Base-by-base conservation (phyloP, 1,140 invertebrate species). In the Drosophila equinoxialis region DNA sequence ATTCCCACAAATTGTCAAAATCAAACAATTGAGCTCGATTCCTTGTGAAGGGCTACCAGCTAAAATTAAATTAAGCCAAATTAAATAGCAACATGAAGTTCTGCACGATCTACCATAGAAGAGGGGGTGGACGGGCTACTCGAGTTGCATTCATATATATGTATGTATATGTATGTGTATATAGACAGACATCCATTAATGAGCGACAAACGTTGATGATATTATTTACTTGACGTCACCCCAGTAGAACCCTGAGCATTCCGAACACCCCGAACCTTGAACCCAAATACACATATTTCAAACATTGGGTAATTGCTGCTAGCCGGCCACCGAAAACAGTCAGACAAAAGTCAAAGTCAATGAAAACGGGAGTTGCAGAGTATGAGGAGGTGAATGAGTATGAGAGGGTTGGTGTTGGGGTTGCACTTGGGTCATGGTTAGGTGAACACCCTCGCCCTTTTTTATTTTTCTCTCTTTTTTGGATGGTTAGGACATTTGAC, bases 21-120 rank as follows among this genome's bases (percentile, higher is more conserved):
- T 51, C 45, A 51, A 51, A 51, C 20, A 51, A 51, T 17, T 48
- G 14, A 3, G 45, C 11, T 20, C 7, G 35, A 51, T 14, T 23
- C 17, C 10, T 10, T 51, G 45, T 51, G 45, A 51, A 51, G 59
- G 35, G 68, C 71, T 70, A 77, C 71, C 75, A 76, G 74, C 74
- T 68, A 65, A 79, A 79, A 79, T 79, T 79, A 74, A 79, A 79
- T 79, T 79, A 79, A 74, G 59, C 71, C 77, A 77, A 79, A 79
- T 79, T 79, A 74, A 79, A 79, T 71, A 64, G 65, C 59, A 69
- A 75, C 60, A 62, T 62, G 39, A 37, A 45, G 20, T 26, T 42
- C 39, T 20, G 11, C 11, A 39, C 58, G 8, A 41, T 42, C 45
- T 51, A 5, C 45, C n/a, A 51, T 51, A 23, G 17, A 51, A 51